phyloP scores from a whole-genome alignment of 2,113 vertebrate genomes.

The Tapirus terrestris region DNA sequence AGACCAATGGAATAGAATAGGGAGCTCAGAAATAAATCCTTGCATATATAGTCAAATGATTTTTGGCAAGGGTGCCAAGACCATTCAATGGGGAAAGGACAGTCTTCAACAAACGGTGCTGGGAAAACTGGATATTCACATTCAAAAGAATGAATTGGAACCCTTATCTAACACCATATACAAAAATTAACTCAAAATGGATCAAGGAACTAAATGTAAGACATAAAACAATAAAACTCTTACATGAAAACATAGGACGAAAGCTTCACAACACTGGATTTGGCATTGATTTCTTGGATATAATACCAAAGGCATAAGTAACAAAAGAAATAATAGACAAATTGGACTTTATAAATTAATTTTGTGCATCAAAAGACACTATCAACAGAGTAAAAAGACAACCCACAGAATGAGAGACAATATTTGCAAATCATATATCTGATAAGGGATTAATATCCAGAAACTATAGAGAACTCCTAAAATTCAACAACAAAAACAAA shows the following conservation, averaged over 20 bases:
- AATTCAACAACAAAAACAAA: not conserved
- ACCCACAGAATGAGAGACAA: not conserved
- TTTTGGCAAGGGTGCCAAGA: not conserved
- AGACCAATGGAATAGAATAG: not conserved
- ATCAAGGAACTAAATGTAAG: not conserved
- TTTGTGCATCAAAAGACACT: not conserved
- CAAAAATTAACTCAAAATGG: not conserved
- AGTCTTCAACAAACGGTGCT: not conserved
- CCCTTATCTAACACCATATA: not conserved
- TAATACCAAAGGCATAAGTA: not conserved
- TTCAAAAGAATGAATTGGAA: not conserved
- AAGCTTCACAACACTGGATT: not conserved
- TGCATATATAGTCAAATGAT: not conserved
- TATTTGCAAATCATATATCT: not conserved
- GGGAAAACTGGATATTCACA: not conserved
- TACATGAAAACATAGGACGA: not conserved
- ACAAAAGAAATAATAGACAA: slow-evolving; percentile 1
- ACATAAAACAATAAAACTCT: slow-evolving; percentile 19
- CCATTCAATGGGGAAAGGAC: not conserved
- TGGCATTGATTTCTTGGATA: not conserved
- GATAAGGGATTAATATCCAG: not conserved
- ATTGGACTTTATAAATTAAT: not conserved
- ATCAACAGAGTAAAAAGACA: slow-evolving; percentile 6
- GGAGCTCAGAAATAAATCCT: not conserved
- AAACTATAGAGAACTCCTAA: not conserved